Evolutionary conservation across 2,113 vertebrate genomes (phyloP).

Genomic region (Muntiacus muntjak): DNA sequence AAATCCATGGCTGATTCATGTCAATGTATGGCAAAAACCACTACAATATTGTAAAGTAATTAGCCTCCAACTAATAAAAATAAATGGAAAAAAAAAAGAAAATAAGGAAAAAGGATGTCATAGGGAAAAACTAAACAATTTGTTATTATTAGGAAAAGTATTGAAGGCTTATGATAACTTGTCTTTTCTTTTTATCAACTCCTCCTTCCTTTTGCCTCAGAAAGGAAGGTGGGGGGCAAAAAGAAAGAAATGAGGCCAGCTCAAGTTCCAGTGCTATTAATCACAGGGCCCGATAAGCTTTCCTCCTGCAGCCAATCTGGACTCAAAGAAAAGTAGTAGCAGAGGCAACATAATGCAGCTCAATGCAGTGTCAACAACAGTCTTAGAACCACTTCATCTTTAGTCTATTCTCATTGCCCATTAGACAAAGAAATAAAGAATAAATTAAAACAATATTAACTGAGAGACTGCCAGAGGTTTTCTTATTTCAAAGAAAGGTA

Average conservation of each 20-base stretch:
- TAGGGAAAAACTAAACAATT: neutral
- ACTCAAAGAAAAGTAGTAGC: neutral
- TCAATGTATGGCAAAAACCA: no score
- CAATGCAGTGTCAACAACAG: neutral
- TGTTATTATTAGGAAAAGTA: neutral
- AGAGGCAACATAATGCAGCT: neutral
- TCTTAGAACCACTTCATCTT: neutral
- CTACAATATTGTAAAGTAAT: no score
- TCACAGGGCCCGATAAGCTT: neutral
- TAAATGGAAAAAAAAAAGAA: neutral
- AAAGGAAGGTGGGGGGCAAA: neutral
- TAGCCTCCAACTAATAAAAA: no score
- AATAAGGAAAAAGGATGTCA: neutral
- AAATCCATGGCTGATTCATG: no score
- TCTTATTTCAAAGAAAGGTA: neutral
- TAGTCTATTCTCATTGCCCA: neutral
- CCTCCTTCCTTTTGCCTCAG: neutral
- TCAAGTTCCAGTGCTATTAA: neutral
- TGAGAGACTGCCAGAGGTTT: neutral
- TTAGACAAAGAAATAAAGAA: conserved; percentile 1
- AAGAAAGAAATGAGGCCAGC: neutral
- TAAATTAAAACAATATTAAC: neutral
- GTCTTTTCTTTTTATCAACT: neutral
- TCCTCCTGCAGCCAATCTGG: neutral
- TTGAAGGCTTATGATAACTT: neutral